Base-by-base conservation (phyloP, 2,113 vertebrate species). In the Percina caprodes region DNA sequence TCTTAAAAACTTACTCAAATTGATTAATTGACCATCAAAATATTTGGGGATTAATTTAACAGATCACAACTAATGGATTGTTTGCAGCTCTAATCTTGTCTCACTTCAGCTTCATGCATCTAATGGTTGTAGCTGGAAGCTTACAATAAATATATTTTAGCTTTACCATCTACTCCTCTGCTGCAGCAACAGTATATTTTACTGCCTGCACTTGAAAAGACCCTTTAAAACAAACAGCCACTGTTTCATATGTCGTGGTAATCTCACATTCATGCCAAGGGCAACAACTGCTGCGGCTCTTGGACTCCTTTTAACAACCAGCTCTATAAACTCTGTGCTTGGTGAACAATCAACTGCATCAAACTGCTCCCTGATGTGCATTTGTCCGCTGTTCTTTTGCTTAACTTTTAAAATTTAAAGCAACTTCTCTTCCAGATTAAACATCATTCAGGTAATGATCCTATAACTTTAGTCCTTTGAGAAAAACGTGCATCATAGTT, bases 231-330 rank as follows among this genome's bases (percentile, higher is more conserved):
- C 72, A 86, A 85, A 42, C 39, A 39, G 70, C 26, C 45, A 56
- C 30, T 77, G 79, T 83, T 90, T 88, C 48, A 15, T 74, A 73
- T 59, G 71, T 84, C 21, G 39, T 26, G n/a, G 24, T 69, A 24
- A 84, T 76, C 30, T 82, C 68, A 33, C 63, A 0, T 52, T 24
- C 16, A 42, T 10, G 46, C 84, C 86, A 92, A 86, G 60, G 19
- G 46, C 80, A 88, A 74, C 91, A 74, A 16, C 39, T 9, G 9
- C 73, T 33, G 63, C 69, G 2, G 69, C 61, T 73, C 59, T 39
- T 6, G 51, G 21, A 61, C 56, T 75, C 24, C 26, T 54, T 30
- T 51, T 55, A 63, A 79, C 58, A 66, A 62, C 14, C 2, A 2
- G 2, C 39, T 69, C 45, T 42, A 21, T 72, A 75, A 76, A 61